phyloP scores from a whole-genome alignment of 1,140 invertebrate species.

The Pteromalus puparum region DNA sequence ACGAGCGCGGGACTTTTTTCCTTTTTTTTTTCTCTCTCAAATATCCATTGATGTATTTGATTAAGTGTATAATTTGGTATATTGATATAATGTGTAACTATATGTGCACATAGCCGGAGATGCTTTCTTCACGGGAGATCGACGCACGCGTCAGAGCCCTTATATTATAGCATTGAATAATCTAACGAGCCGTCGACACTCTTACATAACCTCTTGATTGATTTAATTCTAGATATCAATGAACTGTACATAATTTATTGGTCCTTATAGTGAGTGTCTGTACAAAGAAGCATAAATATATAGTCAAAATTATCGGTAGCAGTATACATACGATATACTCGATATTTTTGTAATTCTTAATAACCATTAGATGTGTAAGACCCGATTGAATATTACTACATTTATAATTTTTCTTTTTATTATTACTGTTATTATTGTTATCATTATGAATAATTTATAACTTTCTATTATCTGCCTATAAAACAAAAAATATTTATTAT shows the following conservation, averaged over 20 bases:
- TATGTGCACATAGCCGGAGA: conserved; percentile 19
- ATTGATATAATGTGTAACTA: conserved; percentile 16
- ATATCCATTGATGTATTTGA: not conserved
- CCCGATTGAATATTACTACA: conserved; percentile 46
- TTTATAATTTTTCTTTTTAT: conserved; percentile 31
- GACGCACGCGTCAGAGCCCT: conserved; percentile 39
- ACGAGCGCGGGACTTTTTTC: conserved; percentile 30
- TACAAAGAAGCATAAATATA: not conserved
- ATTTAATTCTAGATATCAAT: not conserved
- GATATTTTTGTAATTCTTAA: conserved; percentile 21
- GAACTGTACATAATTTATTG: not conserved
- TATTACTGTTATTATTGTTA: conserved; percentile 44
- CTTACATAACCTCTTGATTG: not conserved
- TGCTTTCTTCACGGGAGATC: conserved; percentile 44
- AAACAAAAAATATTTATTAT: conserved; percentile 26
- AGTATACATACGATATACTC: conserved; percentile 5
- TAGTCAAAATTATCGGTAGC: conserved; percentile 1
- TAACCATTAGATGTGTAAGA: conserved; percentile 53
- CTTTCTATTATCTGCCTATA: conserved; percentile 56
- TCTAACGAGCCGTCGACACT: not conserved
- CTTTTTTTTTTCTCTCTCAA: not conserved
- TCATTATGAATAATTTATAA: conserved; percentile 48
- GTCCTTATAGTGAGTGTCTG: not conserved
- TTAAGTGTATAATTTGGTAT: conserved; percentile 11
- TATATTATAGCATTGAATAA: not conserved